These are phyloP conservation scores for Rhegmatorhina hoffmannsi DNA, from an alignment of 2,113 vertebrate species.

Conservation along the genomic window DNA sequence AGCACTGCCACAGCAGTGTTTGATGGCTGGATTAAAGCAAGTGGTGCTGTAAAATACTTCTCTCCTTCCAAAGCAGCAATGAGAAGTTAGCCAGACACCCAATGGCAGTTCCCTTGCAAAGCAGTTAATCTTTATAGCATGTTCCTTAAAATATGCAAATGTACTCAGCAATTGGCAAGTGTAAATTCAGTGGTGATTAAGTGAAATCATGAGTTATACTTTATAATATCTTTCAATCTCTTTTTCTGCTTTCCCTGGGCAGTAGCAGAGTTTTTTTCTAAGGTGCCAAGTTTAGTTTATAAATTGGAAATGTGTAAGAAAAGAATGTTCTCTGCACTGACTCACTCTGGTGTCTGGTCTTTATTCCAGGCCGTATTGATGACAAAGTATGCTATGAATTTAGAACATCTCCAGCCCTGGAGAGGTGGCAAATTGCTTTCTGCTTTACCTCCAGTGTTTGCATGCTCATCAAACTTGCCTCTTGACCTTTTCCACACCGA, in stretches of 20 bases:
- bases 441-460: not conserved
- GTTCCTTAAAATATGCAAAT: not conserved
- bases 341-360: conserved; percentile 11
- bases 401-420: not conserved
- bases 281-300: not conserved
- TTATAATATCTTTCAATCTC: not conserved
- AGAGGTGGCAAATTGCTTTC: not conserved
- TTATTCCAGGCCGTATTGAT: not conserved
- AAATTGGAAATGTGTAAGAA: not conserved
- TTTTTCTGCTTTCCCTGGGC: not conserved
- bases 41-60: not conserved
- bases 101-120: not conserved
- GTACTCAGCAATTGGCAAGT: not conserved
- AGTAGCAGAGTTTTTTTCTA: not conserved
- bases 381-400: conserved; percentile 24
- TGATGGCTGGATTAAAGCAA: conserved; percentile 35
- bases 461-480: not conserved
- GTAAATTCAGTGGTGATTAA: not conserved
- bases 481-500: not conserved
- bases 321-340: conserved; percentile 11
- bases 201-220: not conserved
- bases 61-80: conserved; percentile 18
- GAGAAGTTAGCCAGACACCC: not conserved
- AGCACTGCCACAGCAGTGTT: not conserved
- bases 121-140: not conserved